phyloP scores from a whole-genome alignment of 2,113 vertebrate species.

The Engystomops pustulosus region DNA sequence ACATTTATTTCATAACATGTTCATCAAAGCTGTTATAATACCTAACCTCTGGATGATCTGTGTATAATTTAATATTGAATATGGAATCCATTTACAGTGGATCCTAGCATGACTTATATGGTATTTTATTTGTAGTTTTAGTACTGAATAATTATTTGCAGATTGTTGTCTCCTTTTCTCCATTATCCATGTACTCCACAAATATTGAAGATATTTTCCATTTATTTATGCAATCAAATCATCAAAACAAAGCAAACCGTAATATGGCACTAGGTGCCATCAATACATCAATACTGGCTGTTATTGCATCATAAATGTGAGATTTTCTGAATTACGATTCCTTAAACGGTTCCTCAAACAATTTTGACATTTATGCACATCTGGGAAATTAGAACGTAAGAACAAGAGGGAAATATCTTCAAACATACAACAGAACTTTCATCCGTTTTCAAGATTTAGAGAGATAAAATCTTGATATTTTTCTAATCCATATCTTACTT shows the following conservation, averaged over 20 bases:
- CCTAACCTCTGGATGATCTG: too few species aligned
- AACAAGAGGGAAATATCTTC: not conserved
- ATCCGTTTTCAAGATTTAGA: not conserved
- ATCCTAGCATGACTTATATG: not conserved
- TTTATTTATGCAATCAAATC: not conserved
- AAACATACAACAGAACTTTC: not conserved
- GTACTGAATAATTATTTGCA: not conserved
- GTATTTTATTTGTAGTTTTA: not conserved
- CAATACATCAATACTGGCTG: not conserved
- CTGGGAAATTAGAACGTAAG: not conserved
- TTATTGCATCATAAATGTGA: not conserved
- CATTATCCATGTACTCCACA: not conserved
- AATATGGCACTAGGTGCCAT: not conserved
- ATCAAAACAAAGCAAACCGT: not conserved
- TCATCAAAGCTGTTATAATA: too few species aligned
- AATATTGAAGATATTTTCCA: slow-evolving; percentile 2
- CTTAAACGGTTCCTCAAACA: slow-evolving; percentile 17
- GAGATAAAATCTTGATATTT: not conserved
- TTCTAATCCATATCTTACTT: not conserved
- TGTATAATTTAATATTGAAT: not conserved
- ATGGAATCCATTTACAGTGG: not conserved
- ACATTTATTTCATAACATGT: too few species aligned
- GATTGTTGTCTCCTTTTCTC: not conserved
- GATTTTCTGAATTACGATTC: not conserved
- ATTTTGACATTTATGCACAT: slow-evolving; percentile 16